Percentiles rank a stretch among this genome's conserved stretches.
phyloP scores from a whole-genome alignment of 1,140 invertebrate species.

The Formica exsecta region DNA sequence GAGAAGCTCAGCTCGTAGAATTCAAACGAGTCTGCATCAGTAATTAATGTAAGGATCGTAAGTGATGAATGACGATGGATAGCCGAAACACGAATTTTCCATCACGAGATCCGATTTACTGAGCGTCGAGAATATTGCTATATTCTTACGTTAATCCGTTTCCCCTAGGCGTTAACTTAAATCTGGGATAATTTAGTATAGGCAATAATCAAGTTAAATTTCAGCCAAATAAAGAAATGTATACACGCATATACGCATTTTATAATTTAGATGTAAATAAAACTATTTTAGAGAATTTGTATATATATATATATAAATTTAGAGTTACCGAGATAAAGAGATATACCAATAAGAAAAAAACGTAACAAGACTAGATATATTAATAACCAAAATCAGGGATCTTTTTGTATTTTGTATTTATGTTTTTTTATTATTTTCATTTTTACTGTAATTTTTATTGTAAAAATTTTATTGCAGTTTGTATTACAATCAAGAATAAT shows the following conservation, averaged over 20 bases:
- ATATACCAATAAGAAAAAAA: too few species aligned
- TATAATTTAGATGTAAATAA: constrained; percentile 7
- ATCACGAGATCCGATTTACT: constrained; percentile 43
- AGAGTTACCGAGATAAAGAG: background rate
- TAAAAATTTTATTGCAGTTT: background rate
- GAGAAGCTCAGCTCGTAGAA: background rate
- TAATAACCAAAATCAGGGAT: background rate
- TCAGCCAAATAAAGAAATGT: background rate
- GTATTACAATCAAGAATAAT: background rate
- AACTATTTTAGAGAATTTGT: background rate
- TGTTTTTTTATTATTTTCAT: background rate
- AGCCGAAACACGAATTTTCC: constrained; percentile 22
- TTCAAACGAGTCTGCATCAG: background rate
- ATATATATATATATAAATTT: background rate
- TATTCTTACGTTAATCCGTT: background rate
- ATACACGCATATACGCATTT: background rate
- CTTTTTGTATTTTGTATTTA: background rate
- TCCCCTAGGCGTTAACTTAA: background rate
- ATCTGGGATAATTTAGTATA: background rate
- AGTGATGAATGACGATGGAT: background rate
- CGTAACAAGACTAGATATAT: background rate
- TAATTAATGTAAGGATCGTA: constrained; percentile 26
- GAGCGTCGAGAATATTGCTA: constrained; percentile 31
- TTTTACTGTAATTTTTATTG: background rate
- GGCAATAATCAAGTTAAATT: background rate